Evolutionary conservation across 2,113 vertebrate genomes (phyloP).

Genomic region (Tychaedon coryphoeus): DNA sequence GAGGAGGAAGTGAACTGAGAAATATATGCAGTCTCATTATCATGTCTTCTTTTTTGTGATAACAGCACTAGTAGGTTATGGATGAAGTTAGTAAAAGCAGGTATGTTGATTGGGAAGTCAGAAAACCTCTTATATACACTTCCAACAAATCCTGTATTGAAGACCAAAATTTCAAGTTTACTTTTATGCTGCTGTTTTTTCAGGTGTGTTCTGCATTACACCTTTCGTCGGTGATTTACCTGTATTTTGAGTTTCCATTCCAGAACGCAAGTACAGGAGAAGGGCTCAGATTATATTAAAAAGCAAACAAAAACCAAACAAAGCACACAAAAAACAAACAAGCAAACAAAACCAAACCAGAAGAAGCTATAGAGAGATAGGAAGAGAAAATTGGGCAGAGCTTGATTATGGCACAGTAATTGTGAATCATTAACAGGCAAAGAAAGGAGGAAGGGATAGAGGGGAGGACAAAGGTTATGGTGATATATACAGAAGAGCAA

Average conservation of each 20-base stretch:
- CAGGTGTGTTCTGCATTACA: background rate
- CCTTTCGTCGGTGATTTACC: background rate
- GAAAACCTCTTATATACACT: background rate
- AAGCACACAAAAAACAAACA: background rate
- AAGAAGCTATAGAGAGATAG: background rate
- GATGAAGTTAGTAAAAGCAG: background rate
- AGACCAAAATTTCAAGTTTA: background rate
- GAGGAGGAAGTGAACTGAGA: background rate
- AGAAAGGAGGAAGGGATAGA: background rate
- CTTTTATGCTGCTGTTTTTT: background rate
- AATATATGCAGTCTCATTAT: background rate
- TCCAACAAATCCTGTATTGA: background rate
- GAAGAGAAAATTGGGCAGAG: background rate
- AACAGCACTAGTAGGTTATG: background rate
- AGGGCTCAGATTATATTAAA: background rate
- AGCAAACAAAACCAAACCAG: background rate
- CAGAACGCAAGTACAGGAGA: background rate
- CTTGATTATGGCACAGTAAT: background rate
- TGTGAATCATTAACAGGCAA: conserved; percentile 49
- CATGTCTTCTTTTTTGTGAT: background rate
- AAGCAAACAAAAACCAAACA: background rate
- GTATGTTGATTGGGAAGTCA: background rate
- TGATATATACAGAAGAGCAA: background rate
- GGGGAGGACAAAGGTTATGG: conserved; percentile 17
- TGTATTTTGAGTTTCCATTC: background rate